Evolutionary conservation across 2,113 vertebrate genomes (phyloP).

Genomic region (Calypte anna): DNA sequence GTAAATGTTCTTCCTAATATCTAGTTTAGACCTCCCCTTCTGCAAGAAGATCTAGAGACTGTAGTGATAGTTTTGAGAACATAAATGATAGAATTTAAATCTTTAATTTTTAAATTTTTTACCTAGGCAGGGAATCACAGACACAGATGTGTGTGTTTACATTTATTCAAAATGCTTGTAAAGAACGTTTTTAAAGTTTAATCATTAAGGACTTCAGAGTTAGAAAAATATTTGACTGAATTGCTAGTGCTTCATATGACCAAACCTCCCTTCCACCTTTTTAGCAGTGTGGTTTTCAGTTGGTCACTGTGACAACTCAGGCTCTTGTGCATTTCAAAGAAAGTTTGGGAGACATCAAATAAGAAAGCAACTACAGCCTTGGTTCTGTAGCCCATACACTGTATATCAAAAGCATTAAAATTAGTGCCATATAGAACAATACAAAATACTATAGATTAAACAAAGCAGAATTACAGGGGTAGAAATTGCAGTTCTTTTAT

Average conservation of each 20-base stretch:
- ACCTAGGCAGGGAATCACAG: background rate
- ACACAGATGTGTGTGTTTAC: background rate
- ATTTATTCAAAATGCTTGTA: background rate
- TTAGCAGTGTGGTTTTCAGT: background rate
- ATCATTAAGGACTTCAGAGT: background rate
- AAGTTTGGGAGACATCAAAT: background rate
- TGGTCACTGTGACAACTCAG: background rate
- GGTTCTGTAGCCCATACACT: background rate
- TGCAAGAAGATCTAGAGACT: background rate
- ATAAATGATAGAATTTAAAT: background rate
- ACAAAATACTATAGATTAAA: background rate
- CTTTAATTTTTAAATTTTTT: background rate
- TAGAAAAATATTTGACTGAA: background rate
- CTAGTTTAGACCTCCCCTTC: too few relatives aligned
- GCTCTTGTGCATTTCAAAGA: background rate
- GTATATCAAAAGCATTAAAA: background rate
- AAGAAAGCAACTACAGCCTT: background rate
- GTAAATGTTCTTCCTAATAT: too few relatives aligned
- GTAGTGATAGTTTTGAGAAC: background rate
- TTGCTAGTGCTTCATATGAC: background rate
- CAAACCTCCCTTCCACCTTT: background rate
- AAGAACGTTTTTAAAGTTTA: background rate
- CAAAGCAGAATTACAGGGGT: background rate
- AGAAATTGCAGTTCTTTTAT: background rate
- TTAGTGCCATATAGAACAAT: background rate